These are phyloP conservation scores for Barnardius zonarius DNA, from an alignment of 2,113 vertebrate species.

Conservation along the genomic window DNA sequence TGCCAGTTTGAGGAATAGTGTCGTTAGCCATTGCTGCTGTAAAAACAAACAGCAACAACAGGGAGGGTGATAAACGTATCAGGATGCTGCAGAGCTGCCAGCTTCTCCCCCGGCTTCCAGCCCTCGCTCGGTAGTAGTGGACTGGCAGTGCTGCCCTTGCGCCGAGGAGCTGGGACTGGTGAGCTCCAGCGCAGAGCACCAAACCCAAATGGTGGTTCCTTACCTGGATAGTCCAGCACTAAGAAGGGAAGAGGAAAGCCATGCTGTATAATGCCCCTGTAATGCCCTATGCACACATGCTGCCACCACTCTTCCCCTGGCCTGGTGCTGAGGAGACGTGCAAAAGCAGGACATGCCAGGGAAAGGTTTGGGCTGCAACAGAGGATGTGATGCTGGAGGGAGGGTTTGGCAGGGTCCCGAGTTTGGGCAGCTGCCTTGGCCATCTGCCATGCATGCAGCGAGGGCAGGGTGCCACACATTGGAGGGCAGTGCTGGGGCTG, in stretches of 20 bases:
- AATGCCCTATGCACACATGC: fast-evolving
- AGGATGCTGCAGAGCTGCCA: neutral
- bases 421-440: neutral
- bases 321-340: neutral
- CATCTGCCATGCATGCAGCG: fast-evolving
- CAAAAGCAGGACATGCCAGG: neutral
- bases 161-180: fast-evolving
- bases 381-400: neutral
- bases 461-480: neutral
- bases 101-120: neutral
- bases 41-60: conserved; percentile 43
- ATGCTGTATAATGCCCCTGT: neutral
- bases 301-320: neutral
- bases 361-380: neutral
- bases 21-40: conserved; percentile 22
- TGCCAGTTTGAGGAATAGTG: conserved; percentile 37
- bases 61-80: neutral
- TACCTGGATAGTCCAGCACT: fast-evolving
- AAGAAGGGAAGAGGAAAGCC: neutral
- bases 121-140: fast-evolving
- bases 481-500: neutral
- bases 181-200: fast-evolving
- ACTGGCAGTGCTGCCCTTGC: fast-evolving
- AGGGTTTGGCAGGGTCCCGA: neutral
- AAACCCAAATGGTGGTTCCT: fast-evolving